Base-by-base conservation (phyloP, 1,140 invertebrate genomes). In the Callitettix versicolor region DNA sequence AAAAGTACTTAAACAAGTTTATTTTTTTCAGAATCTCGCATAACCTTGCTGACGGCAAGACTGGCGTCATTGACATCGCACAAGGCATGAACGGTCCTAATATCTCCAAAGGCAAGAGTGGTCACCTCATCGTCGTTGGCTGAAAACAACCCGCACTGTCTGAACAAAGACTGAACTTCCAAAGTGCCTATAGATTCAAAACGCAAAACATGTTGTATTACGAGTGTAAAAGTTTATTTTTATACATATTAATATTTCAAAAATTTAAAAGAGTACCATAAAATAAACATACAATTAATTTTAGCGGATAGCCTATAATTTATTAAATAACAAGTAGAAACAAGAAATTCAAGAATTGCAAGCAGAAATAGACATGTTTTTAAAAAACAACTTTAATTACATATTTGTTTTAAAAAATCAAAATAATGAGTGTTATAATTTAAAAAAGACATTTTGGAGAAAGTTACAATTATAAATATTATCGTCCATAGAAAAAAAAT, bases 41-140 rank as follows among this genome's bases (percentile, higher is more conserved):
- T 69, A 82, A 84, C 63, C 74, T 89, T 70, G 79, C 83, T 69
- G 85, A 81, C 71, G 88, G 88, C 60, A 92, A 91, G 65, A 77
- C 85, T 64, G 84, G 83, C 36, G 78, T 79, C 33, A 84, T 88
- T 58, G 85, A 90, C 65, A 82, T 92, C 52, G 80, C 77, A 9
- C n/a, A 40, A 11, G 60, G 60, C 9, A 53, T 48, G 68, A 79
- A 76, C 63, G 87, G 78, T 62, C 79, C 82, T 61, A 75, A 74
- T 57, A 85, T 88, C 61, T 77, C 77, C 59, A 86, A 83, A 74
- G 82, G 81, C 68, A 88, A 90, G 74, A 86, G 80, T 68, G 88
- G 88, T 52, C 81, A 90, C 71, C 75, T 93, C 54, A 76, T 88
- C 67, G 86, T 92, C 69, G 88, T 91, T 74, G 80, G 75, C 7